phyloP scores from a whole-genome alignment of 1,140 invertebrate genomes.

The Camponotus pennsylvanicus region DNA sequence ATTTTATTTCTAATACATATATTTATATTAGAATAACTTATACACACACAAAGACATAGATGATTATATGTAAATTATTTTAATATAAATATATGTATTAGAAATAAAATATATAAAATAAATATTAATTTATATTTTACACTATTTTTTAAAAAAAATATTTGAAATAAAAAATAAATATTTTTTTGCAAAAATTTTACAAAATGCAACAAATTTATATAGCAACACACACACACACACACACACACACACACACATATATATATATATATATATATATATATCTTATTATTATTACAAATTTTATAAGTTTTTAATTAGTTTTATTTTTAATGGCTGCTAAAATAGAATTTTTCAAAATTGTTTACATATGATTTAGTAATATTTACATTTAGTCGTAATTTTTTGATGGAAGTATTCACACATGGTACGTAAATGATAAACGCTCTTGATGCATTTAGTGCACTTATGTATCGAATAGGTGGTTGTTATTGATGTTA shows the following conservation, averaged over 20 bases:
- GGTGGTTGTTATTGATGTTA: conserved; percentile 27
- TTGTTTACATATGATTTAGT: background rate
- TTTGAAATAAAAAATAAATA: background rate
- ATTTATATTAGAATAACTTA: too few relatives aligned
- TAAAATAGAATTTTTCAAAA: conserved; percentile 15
- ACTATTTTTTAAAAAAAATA: background rate
- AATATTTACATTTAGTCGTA: conserved; percentile 8
- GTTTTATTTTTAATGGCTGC: background rate
- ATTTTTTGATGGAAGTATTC: background rate
- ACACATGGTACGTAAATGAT: background rate
- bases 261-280: too few relatives aligned
- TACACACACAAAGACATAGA: too few relatives aligned
- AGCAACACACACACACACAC: background rate
- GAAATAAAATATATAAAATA: background rate
- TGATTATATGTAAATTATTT: background rate
- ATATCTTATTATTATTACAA: background rate
- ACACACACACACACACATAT: too few relatives aligned
- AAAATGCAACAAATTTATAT: background rate
- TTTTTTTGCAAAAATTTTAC: background rate
- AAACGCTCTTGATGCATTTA: conserved; percentile 31
- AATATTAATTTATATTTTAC: background rate
- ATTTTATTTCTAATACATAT: too few relatives aligned
- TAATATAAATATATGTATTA: background rate
- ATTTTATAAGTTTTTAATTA: background rate
- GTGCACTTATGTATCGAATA: conserved; percentile 30